Evolutionary conservation across 2,113 vertebrate genomes (phyloP), one percentile per base, ranked within the genome.

Genomic region (Strix uralensis): DNA sequence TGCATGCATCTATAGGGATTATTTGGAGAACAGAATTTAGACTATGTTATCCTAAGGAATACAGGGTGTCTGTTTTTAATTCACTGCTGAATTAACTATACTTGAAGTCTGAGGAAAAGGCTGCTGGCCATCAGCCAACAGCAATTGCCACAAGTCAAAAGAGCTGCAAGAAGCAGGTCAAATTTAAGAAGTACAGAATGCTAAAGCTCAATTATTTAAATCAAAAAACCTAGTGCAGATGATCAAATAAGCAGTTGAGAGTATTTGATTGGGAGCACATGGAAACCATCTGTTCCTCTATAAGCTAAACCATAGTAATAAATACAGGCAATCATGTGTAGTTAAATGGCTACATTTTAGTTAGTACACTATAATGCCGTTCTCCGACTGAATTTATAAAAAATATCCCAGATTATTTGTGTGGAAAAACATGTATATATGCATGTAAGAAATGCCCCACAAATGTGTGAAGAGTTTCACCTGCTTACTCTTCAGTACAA

Each of bases 221-320:
- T 96, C 38, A 96, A 97, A 97, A 96, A 97, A 61, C 44, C 40
- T 90, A 87, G 65, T 87, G 77, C 84, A 86, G 86, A 96, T 95
- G 96, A 98, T 98, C 97, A 98, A 97, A 97, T 96, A 97, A 93
- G 86, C 79, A 84, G 87, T 92, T 97, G 93, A 97, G 92, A 96
- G 85, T 81, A 97, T 97, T 97, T 98, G 96, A 97, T 97, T 88
- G 79, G 81, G 85, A 98, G 92, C 93, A 92, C 82, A 97, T 93
- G 88, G 90, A 94, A 97, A 94, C 92, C 96, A 98, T 98, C 96
- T 98, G 96, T 93, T 98, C 91, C 42, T 94, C 92, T 96, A 71
- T 82, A 96, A 93, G 92, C 63, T 94, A 94, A 96, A 88, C n/a
- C 62, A 77, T 63, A 82, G 63, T 81, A 95, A 97, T 84, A 96